phyloP scores from a whole-genome alignment of 2,113 vertebrate genomes.

The Nycticorax nycticorax region DNA sequence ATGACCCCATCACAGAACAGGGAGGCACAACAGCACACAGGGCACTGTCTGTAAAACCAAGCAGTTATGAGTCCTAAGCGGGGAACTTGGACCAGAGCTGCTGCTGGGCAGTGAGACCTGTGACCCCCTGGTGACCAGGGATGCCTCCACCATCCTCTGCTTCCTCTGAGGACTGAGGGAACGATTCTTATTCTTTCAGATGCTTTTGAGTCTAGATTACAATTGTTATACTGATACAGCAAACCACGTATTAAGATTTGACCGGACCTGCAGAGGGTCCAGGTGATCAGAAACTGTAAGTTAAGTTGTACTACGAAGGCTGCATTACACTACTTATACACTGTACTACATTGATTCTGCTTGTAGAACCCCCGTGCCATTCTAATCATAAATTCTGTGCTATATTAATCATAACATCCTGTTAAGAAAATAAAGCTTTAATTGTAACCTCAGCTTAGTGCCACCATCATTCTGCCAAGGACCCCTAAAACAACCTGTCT shows the following conservation, averaged over 20 bases:
- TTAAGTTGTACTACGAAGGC: background rate
- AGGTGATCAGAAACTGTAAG: background rate
- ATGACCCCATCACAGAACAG: background rate
- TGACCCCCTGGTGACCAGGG: background rate
- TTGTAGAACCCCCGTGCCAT: background rate
- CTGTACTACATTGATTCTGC: background rate
- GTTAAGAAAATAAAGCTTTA: background rate
- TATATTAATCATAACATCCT: background rate
- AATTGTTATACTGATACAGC: background rate
- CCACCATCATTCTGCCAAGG: background rate
- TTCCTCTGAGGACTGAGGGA: background rate
- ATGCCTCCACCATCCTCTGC: background rate
- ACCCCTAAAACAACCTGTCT: background rate
- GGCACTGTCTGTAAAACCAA: too few relatives aligned
- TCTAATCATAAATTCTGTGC: background rate
- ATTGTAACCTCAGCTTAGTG: background rate
- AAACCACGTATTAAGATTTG: background rate
- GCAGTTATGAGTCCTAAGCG: background rate
- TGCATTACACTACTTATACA: background rate
- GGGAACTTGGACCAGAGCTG: background rate
- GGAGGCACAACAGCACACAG: background rate
- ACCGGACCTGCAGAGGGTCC: background rate
- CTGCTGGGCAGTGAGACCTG: background rate
- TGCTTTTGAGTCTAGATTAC: background rate
- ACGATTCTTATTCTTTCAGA: background rate